A percentile compares a stretch with the other conserved stretches of the same genome.
phyloP scores from a whole-genome alignment of 2,888 invertebrate species.

The Philonicus albiceps region DNA sequence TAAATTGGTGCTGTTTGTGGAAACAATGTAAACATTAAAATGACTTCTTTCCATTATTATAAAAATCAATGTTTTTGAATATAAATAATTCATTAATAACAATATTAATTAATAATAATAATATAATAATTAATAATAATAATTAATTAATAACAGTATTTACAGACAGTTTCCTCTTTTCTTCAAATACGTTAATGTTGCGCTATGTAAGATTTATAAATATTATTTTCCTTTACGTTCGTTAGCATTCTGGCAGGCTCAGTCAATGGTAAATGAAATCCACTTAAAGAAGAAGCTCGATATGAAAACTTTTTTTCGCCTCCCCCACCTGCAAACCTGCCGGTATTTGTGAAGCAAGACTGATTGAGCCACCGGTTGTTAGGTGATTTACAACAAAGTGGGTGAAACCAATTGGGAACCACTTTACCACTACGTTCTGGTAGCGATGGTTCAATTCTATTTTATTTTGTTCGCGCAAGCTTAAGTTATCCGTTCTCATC shows the following conservation, averaged over 20 bases:
- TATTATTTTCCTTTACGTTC: not conserved
- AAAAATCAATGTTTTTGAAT: too few relatives aligned
- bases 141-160: too few relatives aligned
- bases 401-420: not conserved
- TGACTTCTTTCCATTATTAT: too few relatives aligned
- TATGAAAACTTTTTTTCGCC: not conserved
- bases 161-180: too few relatives aligned
- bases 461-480: not conserved
- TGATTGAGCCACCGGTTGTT: not conserved
- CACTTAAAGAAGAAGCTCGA: not conserved
- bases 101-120: too few relatives aligned
- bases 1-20: too few relatives aligned
- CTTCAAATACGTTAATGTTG: too few relatives aligned
- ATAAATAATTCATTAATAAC: too few relatives aligned
- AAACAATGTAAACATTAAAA: too few relatives aligned
- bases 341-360: not conserved
- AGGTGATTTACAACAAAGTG: not conserved
- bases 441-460: not conserved
- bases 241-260: not conserved
- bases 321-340: not conserved
- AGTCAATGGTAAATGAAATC: not conserved
- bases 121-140: too few relatives aligned
- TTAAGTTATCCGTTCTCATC: not conserved
- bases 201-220: too few relatives aligned
- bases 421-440: not conserved